Percentiles rank a stretch among this genome's conserved stretches.
Evolutionary conservation across 92 coral and sea anemone species (phyloP).

Genomic region (Siderastrea radians): DNA sequence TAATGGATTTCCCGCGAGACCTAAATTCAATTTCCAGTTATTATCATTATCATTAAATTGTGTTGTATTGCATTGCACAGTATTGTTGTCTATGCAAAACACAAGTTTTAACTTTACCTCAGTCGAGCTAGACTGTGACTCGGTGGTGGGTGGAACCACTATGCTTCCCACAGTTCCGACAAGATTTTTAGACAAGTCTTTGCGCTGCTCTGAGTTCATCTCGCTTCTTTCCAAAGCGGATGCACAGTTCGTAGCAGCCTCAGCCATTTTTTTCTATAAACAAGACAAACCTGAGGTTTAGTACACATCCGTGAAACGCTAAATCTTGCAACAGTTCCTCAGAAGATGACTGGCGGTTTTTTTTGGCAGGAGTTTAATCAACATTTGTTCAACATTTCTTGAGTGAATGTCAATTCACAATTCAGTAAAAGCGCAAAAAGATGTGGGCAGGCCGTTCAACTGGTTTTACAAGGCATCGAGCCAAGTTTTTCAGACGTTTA

Average conservation of each 20-base stretch:
- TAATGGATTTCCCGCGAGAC: too few species aligned
- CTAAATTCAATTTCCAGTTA: too few species aligned
- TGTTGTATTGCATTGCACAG: background rate
- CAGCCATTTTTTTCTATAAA: slow-evolving; percentile 30
- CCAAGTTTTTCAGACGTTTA: too few species aligned
- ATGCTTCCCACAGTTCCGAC: background rate
- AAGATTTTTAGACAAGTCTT: slow-evolving; percentile 8
- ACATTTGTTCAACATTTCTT: too few species aligned
- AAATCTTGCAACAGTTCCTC: background rate
- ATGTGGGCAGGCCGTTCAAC: too few species aligned
- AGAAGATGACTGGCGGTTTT: too few species aligned
- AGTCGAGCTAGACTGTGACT: background rate
- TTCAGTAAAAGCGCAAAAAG: too few species aligned
- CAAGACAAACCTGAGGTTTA: background rate
- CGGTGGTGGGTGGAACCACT: background rate
- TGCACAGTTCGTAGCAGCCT: background rate
- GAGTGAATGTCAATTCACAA: too few species aligned
- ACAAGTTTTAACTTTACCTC: background rate
- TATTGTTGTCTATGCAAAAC: too few species aligned
- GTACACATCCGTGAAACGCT: background rate
- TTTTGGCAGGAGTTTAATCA: too few species aligned
- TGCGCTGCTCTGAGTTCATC: slow-evolving; percentile 24
- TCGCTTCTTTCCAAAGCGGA: background rate
- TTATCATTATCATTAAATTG: too few species aligned
- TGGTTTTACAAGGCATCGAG: too few species aligned